Evolutionary conservation across 1,140 invertebrate genomes (phyloP).

Genomic region (Drosophila ogumai): DNA sequence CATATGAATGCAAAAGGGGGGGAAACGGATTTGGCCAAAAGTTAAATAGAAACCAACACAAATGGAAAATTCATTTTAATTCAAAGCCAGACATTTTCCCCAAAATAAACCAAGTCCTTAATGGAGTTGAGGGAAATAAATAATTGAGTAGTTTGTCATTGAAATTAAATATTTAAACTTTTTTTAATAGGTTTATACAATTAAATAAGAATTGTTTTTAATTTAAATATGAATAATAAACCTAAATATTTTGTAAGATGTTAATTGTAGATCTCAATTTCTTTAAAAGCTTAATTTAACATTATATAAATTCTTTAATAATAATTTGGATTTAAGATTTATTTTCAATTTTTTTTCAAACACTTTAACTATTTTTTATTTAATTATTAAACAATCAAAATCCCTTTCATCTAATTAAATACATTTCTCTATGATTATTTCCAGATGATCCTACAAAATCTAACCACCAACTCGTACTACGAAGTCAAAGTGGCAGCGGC

Average conservation of each 20-base stretch:
- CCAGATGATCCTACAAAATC: slow-evolving; percentile 90
- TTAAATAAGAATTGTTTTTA: background rate
- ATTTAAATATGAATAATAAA: background rate
- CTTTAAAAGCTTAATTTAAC: no score
- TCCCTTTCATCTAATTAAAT: background rate
- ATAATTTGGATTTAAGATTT: no score
- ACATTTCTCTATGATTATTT: slow-evolving; percentile 57
- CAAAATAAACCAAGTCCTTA: background rate
- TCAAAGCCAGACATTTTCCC: background rate
- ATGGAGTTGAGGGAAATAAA: background rate
- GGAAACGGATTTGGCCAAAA: slow-evolving; percentile 4
- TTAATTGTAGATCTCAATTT: no score
- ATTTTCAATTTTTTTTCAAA: no score
- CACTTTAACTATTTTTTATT: background rate
- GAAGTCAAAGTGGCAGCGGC: slow-evolving; percentile 90
- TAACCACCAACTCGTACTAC: slow-evolving; percentile 91
- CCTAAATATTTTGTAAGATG: background rate
- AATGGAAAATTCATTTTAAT: slow-evolving; percentile 3
- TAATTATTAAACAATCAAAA: background rate
- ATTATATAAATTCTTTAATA: no score
- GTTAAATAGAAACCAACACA: slow-evolving; percentile 24
- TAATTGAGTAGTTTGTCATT: no score
- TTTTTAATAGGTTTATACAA: no score
- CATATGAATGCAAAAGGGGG: slow-evolving; percentile 5
- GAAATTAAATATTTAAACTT: background rate